Evolutionary conservation across 2,113 vertebrate genomes (phyloP), one percentile per base, ranked within the genome.

Genomic region (Aviceda subcristata): DNA sequence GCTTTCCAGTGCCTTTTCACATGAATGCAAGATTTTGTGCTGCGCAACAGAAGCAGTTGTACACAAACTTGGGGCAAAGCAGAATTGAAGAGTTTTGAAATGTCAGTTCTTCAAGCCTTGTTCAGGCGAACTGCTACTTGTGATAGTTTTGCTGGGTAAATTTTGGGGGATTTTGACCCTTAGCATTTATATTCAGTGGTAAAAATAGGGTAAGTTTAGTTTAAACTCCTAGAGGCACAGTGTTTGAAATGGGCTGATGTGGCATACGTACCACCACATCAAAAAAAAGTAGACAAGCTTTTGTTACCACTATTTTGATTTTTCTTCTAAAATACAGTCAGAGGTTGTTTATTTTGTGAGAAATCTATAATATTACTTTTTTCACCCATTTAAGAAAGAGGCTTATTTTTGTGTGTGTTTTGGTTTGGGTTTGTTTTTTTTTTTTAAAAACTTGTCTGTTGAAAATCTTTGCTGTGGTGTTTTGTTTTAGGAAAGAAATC

Each of bases 191-290:
- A 71, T 69, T 76, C 38, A 14, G 6, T 77, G 32, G 24, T n/a
- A 59, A 48, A 66, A 94, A 88, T 71, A 51, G 1, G 13, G 6
- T 90, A 24, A 12, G 6, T 50, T 96, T 89, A 32, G 5, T 60
- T 81, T 72, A 51, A 78, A 64, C 4, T 80, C 72, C 26, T 45
- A 7, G 88, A 78, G 50, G 22, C n/a, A 23, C 13, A 21, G 45
- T 38, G 22, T 32, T 74, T 53, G 27, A 86, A 79, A 43, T 38
- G 67, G 79, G 55, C 72, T 94, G 32, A 46, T 51, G 27, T 46
- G 34, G 15, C 26, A 17, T 22, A 38, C 0, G 0, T 62, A 41
- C 16, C 39, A 27, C 30, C n/a, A 3, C 2, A 5, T 74, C 9
- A 43, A 48, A 78, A 39, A 39, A 73, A 81, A 72, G 20, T 7